These are phyloP conservation scores for Cryptoprocta ferox DNA, from an alignment of 2,797 vertebrate genomes.

Conservation along the genomic window DNA sequence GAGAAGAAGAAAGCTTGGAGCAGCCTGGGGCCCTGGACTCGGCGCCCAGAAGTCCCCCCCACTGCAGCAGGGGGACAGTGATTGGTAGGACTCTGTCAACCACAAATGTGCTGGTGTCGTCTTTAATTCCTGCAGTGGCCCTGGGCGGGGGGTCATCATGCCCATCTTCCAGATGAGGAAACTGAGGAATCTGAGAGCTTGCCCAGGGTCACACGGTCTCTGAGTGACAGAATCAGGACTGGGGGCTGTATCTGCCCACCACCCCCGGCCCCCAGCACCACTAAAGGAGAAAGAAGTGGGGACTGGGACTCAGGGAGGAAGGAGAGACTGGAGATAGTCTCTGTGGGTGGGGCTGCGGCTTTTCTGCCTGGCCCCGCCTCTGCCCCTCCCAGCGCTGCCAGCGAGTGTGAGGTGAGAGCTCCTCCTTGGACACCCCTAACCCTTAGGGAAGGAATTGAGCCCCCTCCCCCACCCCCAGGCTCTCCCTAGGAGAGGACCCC, in stretches of 20 bases:
- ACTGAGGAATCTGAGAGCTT: background rate
- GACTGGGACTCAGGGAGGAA: conserved; percentile 9
- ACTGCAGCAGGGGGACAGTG: background rate
- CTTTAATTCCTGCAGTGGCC: background rate
- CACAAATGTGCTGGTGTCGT: background rate
- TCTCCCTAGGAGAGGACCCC: background rate
- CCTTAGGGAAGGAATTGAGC: conserved; percentile 7
- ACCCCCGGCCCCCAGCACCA: background rate
- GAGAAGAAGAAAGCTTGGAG: background rate
- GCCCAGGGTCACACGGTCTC: background rate
- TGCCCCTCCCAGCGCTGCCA: conserved; percentile 60
- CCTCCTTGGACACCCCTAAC: conserved; percentile 52
- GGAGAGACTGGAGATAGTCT: conserved; percentile 15
- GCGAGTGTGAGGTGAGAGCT: conserved; percentile 57
- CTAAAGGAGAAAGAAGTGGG: background rate
- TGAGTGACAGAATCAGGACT: background rate
- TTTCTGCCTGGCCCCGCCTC: conserved; percentile 68
- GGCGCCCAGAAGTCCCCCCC: background rate
- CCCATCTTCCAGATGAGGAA: background rate
- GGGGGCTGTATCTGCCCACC: background rate
- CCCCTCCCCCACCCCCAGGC: background rate
- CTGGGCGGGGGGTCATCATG: background rate
- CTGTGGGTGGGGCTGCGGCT: conserved; percentile 66
- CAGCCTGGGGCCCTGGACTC: background rate
- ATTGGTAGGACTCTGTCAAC: background rate